A percentile compares a stretch with the other conserved stretches of the same genome.
phyloP scores from a whole-genome alignment of 2,797 vertebrate genomes.

The Mus spretus region DNA sequence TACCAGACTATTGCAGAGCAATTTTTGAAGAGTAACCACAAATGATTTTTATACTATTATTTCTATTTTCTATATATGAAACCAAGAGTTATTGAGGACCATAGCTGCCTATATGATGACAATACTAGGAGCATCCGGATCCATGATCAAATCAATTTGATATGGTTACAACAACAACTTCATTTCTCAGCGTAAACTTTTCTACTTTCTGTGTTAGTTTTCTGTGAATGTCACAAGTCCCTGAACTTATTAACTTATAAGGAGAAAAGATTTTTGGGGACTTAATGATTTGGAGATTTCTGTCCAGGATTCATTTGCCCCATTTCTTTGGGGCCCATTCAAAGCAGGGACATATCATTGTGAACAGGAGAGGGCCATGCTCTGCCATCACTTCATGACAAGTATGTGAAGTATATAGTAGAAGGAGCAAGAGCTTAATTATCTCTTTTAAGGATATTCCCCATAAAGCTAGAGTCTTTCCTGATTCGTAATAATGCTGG shows the following conservation, averaged over 20 bases:
- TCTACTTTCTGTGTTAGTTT: neutral
- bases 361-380: neutral
- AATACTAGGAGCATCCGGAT: neutral
- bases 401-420: neutral
- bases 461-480: neutral
- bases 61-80: slow-evolving; percentile 1
- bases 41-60: slow-evolving; percentile 3
- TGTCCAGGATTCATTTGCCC: neutral
- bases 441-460: neutral
- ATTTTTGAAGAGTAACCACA: neutral
- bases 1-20: neutral
- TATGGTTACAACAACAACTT: neutral
- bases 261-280: neutral
- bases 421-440: neutral
- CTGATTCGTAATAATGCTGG: neutral
- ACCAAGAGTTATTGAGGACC: neutral
- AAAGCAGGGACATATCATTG: neutral
- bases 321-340: neutral
- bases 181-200: neutral
- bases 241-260: neutral
- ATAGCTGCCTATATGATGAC: neutral
- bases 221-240: neutral
- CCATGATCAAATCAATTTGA: neutral
- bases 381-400: neutral
- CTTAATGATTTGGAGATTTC: neutral